These are phyloP conservation scores for Drosophila koepferae DNA, from an alignment of 2,888 invertebrate genomes.

Conservation along the genomic window DNA sequence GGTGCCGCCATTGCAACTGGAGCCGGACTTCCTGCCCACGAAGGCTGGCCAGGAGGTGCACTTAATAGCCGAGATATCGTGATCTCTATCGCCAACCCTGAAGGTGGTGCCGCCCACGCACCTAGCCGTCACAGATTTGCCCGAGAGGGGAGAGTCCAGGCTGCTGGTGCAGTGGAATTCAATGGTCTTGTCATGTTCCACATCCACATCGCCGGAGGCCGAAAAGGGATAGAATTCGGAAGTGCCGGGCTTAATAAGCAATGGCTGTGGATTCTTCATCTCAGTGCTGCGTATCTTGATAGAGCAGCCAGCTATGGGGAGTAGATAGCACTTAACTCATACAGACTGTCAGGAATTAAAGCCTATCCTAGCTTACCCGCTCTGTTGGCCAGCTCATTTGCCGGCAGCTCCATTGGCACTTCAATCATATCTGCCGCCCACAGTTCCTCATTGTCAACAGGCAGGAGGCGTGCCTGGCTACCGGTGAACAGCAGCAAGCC, in stretches of 20 bases:
- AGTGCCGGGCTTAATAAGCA: conserved; percentile 85
- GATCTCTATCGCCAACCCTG: conserved; percentile 50
- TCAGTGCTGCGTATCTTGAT: conserved; percentile 63
- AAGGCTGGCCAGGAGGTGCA: conserved; percentile 80
- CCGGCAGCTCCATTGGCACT: conserved; percentile 26
- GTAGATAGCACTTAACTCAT: not conserved
- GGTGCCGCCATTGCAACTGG: conserved; percentile 75
- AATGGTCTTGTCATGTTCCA: conserved; percentile 62
- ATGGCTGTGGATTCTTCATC: conserved; percentile 86
- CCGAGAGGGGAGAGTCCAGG: conserved; percentile 63
- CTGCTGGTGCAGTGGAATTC: conserved; percentile 74
- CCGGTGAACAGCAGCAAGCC: conserved; percentile 37
- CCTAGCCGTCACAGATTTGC: conserved; percentile 62
- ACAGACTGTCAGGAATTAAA: too few species aligned
- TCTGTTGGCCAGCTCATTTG: conserved; percentile 26
- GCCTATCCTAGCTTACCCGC: conserved; percentile 37
- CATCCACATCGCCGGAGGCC: conserved; percentile 60
- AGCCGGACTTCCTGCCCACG: conserved; percentile 69
- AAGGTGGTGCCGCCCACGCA: conserved; percentile 73
- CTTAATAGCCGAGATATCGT: conserved; percentile 73
- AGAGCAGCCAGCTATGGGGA: conserved; percentile 53
- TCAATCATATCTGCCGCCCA: conserved; percentile 56
- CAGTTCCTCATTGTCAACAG: conserved; percentile 34
- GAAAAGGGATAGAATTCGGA: conserved; percentile 62
- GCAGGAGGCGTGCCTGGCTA: conserved; percentile 54